Percentiles rank a stretch among this genome's conserved stretches.
These are phyloP conservation scores for Tetragonula clypearis DNA, from an alignment of 1,140 invertebrate genomes.

Conservation along the genomic window DNA sequence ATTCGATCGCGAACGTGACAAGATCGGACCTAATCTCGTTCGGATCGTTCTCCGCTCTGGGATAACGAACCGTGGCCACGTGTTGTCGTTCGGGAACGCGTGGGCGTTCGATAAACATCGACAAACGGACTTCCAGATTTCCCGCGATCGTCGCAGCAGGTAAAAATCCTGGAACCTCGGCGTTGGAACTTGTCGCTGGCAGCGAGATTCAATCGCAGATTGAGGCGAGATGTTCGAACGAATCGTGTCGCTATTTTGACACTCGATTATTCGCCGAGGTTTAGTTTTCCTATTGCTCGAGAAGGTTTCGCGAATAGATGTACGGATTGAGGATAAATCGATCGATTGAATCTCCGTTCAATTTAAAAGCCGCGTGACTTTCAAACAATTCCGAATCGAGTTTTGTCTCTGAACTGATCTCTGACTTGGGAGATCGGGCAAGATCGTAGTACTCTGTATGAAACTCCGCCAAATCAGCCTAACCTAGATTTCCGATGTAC, in stretches of 20 bases:
- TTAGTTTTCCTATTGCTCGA: too few relatives aligned
- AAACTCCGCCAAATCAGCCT: neutral
- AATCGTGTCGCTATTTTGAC: neutral
- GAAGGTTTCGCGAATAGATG: too few relatives aligned
- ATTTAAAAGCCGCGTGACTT: too few relatives aligned
- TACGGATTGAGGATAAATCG: too few relatives aligned
- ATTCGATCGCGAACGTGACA: neutral
- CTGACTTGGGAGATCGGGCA: too few relatives aligned
- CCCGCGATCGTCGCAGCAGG: constrained; percentile 20
- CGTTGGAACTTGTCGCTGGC: too few relatives aligned
- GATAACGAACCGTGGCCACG: constrained; percentile 44
- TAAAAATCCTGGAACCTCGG: constrained; percentile 20
- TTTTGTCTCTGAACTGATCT: too few relatives aligned
- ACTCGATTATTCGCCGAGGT: neutral
- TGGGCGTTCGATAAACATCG: constrained; percentile 59
- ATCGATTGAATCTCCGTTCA: too few relatives aligned
- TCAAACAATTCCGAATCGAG: neutral
- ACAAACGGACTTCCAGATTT: constrained; percentile 41
- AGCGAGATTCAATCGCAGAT: too few relatives aligned
- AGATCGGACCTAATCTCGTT: constrained; percentile 42
- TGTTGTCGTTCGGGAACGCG: constrained; percentile 7
- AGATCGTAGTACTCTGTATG: too few relatives aligned
- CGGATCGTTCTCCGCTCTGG: constrained; percentile 20
- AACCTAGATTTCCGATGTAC: neutral
- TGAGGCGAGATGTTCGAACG: neutral